Percentiles rank a stretch among this genome's conserved stretches.
Evolutionary conservation across 1,140 invertebrate genomes (phyloP).

Genomic region (Maconellicoccus hirsutus): DNA sequence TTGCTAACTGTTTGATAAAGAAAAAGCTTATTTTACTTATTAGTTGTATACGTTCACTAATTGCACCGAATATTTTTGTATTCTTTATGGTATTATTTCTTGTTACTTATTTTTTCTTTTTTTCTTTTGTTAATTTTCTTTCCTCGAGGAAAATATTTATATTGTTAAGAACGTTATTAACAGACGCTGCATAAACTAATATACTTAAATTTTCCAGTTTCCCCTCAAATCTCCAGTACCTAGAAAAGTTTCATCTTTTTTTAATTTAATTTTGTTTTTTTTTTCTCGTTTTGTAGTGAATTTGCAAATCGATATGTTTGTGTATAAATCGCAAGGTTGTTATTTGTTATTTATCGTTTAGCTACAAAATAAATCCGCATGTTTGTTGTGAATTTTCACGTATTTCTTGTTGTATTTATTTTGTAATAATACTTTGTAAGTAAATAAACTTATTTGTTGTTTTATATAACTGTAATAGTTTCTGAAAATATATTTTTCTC

Average conservation of each 20-base stretch:
- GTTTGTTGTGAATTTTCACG: neutral
- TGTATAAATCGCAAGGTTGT: neutral
- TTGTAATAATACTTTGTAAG: neutral
- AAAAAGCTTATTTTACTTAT: neutral
- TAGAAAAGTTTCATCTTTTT: neutral
- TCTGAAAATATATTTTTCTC: slow-evolving; percentile 9
- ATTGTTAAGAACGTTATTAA: too few relatives aligned
- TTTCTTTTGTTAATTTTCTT: neutral
- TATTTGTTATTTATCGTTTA: neutral
- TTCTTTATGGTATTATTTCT: neutral
- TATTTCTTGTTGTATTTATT: slow-evolving; percentile 5
- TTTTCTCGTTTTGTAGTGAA: too few relatives aligned
- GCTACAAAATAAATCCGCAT: neutral
- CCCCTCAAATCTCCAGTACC: too few relatives aligned
- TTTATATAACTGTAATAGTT: neutral
- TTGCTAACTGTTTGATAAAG: neutral
- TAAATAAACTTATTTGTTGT: neutral
- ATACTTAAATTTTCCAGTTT: too few relatives aligned
- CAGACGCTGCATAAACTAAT: too few relatives aligned
- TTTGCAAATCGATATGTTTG: neutral
- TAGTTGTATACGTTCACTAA: neutral
- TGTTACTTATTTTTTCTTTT: neutral
- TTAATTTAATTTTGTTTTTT: neutral
- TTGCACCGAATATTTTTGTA: neutral
- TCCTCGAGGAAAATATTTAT: too few relatives aligned